Base-by-base conservation (phyloP, 2,888 invertebrate species). In the Patella ulyssiponensis region DNA sequence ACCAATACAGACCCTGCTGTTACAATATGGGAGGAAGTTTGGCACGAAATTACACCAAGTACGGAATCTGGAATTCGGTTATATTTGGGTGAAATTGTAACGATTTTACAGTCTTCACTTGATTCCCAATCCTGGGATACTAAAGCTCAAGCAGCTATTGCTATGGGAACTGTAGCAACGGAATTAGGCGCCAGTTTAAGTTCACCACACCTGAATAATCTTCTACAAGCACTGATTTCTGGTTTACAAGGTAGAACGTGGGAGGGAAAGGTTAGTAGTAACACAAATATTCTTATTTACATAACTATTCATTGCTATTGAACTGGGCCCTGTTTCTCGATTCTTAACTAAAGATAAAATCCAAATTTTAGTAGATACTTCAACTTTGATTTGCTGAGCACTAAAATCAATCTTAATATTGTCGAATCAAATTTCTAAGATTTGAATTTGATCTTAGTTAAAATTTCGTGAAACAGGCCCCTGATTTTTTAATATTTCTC, bases 71-170 rank as follows among this genome's bases (percentile, higher is more conserved):
- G 96, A 69, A 95, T 97, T 83, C 93, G 94, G 51, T 94, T 95
- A 81, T 95, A 97, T 91, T 92, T 96, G 79, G 92, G 94, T 72
- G 94, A 94, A 74, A 95, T 97, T 76, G 94, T 95, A 73, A 93
- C 93, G 64, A 94, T 95, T 84, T 93, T 96, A 14, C 94, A 95
- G 84, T 92, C 92, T 2, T 95, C 95, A 0, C 93, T 97, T 12
- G 94, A 94, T 82, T 96, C 96, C n/a, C 94, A 95, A 76, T 96
- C 96, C 58, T 98, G 97, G 97, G 94, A 94, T 15, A 95, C 95
- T 86, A 97, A 97, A 93, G 95, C 96, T 7, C 96, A 96, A 94
- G 96, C 95, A 2, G 97, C 96, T 1, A 95, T 95, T 89, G 94
- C 96, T 27, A 94, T 97, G 83, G 94, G 95, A 80, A 96, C 96